Percentiles rank a stretch among this genome's conserved stretches.
Conservation (phyloP, 2,888 invertebrate genomes). For the Abrostola triplasia region DNA sequence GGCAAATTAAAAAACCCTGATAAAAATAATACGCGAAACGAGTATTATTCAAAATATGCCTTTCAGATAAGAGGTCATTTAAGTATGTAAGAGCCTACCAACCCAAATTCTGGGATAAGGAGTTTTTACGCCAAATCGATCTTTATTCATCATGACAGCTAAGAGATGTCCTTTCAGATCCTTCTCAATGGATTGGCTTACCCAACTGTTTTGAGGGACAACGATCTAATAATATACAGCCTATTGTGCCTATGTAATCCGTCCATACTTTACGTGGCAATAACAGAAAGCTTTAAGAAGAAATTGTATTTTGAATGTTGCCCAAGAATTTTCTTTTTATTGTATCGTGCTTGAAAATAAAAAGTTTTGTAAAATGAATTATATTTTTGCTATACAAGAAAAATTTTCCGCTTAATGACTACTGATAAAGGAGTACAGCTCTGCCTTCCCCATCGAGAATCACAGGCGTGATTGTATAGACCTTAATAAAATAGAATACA, state of each 20-base stretch:
- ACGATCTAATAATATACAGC: constrained; percentile 2
- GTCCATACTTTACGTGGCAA: not conserved
- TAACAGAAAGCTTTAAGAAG: not conserved
- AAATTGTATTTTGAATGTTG: not conserved
- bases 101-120: not conserved
- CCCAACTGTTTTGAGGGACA: not conserved
- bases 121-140: constrained; percentile 5
- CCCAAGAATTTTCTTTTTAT: no score
- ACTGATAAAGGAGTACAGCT: no score
- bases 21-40: not conserved
- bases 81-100: not conserved
- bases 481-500: no score
- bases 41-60: not conserved
- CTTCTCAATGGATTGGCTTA: not conserved
- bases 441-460: no score
- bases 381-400: not conserved
- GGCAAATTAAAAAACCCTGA: no score
- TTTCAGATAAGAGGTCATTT: not conserved
- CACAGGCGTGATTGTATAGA: no score
- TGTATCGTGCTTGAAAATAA: not conserved
- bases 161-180: not conserved
- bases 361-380: not conserved
- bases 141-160: constrained; percentile 13
- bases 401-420: no score
- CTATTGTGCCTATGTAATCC: constrained; percentile 1